Evolutionary conservation across 2,113 vertebrate genomes (phyloP).

Genomic region (Hipposideros armiger): DNA sequence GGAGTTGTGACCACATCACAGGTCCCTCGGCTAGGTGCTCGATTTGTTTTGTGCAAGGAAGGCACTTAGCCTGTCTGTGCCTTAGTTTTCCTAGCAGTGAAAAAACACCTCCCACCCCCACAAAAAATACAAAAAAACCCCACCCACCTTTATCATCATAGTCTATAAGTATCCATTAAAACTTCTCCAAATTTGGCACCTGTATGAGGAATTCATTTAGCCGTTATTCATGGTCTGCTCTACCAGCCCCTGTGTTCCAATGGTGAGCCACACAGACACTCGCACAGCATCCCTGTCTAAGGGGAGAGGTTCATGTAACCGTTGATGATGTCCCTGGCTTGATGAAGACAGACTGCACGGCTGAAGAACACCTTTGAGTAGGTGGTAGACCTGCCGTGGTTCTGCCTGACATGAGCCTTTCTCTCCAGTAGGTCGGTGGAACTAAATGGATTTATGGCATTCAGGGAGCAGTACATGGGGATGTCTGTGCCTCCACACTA

Average conservation of each 20-base stretch:
- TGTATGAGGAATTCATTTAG: constrained; percentile 23
- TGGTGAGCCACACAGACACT: neutral
- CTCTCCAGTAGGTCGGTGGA: constrained; percentile 94
- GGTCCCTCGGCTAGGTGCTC: neutral
- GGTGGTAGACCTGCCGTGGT: neutral
- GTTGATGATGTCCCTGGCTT: constrained; percentile 10
- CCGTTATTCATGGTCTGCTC: constrained; percentile 16
- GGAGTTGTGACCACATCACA: neutral
- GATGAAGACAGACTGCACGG: neutral
- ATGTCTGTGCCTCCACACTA: constrained; percentile 95
- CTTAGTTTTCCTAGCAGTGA: constrained; percentile 52
- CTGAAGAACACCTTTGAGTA: neutral
- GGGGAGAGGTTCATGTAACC: neutral
- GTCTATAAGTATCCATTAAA: neutral
- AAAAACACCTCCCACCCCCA: neutral
- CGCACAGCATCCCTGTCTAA: neutral
- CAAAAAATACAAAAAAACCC: neutral
- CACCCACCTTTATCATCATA: constrained; percentile 33
- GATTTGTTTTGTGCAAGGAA: constrained; percentile 47
- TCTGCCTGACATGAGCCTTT: constrained; percentile 69
- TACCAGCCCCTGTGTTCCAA: constrained; percentile 1
- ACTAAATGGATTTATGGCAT: constrained; percentile 95
- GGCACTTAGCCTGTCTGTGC: neutral
- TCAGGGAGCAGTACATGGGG: constrained; percentile 97
- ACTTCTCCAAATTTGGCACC: neutral